Conservation (phyloP, 2,113 vertebrate species). For the Indicator indicator region DNA sequence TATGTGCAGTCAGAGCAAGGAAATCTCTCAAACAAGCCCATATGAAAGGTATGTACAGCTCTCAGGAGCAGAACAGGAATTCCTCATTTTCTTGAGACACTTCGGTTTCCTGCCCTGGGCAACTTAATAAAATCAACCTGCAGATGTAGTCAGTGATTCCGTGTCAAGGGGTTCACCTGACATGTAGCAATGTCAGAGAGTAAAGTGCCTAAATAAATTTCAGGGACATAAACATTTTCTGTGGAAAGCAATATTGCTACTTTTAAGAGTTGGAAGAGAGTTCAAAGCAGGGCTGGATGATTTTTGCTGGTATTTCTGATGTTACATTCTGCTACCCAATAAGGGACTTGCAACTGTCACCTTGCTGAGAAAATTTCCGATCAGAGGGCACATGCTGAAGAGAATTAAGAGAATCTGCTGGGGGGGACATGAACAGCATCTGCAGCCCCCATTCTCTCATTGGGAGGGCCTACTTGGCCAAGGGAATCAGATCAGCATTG, state of each 20-base stretch:
- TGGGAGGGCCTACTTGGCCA: neutral
- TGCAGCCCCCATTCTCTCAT: neutral
- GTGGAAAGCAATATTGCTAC: neutral
- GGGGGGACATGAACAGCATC: accelerated
- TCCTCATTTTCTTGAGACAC: neutral
- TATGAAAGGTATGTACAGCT: neutral
- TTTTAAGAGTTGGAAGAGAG: neutral
- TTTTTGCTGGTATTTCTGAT: neutral
- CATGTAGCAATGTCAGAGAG: neutral
- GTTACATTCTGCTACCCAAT: neutral
- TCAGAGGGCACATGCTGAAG: neutral
- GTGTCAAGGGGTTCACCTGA: neutral
- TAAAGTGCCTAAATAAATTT: neutral
- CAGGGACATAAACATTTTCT: neutral
- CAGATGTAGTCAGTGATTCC: neutral
- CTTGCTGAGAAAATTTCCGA: neutral
- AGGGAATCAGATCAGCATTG: neutral
- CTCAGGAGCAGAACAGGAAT: neutral
- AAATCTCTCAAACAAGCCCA: neutral
- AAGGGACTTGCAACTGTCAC: neutral
- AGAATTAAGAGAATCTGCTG: neutral
- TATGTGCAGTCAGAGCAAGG: neutral
- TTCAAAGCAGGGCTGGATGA: neutral
- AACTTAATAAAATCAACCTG: neutral
- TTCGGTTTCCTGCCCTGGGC: neutral